phyloP scores from a whole-genome alignment of 2,797 vertebrate genomes.

The Gambusia yucatana region DNA sequence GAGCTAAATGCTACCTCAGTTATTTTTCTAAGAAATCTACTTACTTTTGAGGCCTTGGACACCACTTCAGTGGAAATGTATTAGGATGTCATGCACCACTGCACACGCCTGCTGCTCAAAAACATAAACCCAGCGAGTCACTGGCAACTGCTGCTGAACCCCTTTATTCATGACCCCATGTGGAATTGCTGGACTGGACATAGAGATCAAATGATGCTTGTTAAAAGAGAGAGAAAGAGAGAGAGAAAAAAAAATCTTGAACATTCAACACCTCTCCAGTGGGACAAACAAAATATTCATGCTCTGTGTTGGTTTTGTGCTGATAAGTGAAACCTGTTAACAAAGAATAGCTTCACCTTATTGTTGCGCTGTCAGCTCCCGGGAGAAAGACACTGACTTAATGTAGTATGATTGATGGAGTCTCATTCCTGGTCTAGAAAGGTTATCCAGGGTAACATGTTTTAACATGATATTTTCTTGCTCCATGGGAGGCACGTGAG shows the following conservation, averaged over 20 bases:
- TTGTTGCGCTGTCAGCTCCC: slow-evolving; percentile 64
- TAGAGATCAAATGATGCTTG: background rate
- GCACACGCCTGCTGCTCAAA: slow-evolving; percentile 15
- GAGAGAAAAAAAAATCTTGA: background rate
- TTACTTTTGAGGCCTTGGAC: slow-evolving; percentile 23
- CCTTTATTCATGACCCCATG: background rate
- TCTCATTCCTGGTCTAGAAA: slow-evolving; percentile 62
- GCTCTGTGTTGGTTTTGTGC: slow-evolving; percentile 18
- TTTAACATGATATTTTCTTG: slow-evolving; percentile 60
- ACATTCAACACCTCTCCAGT: background rate
- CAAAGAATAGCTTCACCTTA: slow-evolving; percentile 52
- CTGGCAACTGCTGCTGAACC: background rate
- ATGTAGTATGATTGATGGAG: slow-evolving; percentile 68
- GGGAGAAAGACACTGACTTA: slow-evolving; percentile 65
- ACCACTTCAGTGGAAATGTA: slow-evolving; percentile 21
- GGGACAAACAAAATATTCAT: background rate
- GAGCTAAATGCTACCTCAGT: background rate
- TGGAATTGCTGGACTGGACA: slow-evolving; percentile 1
- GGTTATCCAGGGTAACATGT: slow-evolving; percentile 63
- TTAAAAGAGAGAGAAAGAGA: background rate
- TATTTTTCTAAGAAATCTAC: slow-evolving; percentile 23
- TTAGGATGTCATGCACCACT: slow-evolving; percentile 32
- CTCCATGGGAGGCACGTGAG: slow-evolving; percentile 52
- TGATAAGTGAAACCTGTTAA: slow-evolving; percentile 56
- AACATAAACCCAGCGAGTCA: background rate